Percentiles rank a stretch among this genome's conserved stretches.
These are phyloP conservation scores for Anoplius nigerrimus DNA, from an alignment of 2,888 invertebrate genomes.

Conservation along the genomic window DNA sequence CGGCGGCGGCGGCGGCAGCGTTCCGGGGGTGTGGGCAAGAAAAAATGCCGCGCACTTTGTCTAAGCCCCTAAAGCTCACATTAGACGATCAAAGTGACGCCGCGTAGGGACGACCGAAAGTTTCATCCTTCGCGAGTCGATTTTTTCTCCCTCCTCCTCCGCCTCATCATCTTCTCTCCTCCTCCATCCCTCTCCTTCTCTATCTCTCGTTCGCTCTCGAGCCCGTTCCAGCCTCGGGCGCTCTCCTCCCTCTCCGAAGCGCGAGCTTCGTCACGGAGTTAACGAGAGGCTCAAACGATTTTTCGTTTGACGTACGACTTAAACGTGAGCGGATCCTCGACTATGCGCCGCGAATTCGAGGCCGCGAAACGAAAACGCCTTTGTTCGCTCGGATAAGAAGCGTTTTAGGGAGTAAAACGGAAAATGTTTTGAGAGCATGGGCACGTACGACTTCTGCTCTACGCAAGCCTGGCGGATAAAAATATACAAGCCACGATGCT, in stretches of 20 bases:
- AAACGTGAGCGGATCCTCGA: constrained; percentile 31
- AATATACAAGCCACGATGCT: too few relatives aligned
- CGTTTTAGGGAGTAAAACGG: too few relatives aligned
- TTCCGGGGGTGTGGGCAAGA: neutral
- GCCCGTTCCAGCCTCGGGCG: neutral
- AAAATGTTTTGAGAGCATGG: too few relatives aligned
- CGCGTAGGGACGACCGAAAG: neutral
- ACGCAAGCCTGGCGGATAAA: too few relatives aligned
- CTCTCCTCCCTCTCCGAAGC: neutral
- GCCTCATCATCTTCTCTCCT: neutral
- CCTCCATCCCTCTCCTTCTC: neutral
- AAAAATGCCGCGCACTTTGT: constrained; percentile 16
- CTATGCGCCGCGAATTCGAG: constrained; percentile 5
- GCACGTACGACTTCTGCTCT: too few relatives aligned
- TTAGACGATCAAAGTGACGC: constrained; percentile 23
- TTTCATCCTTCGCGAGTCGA: constrained; percentile 4
- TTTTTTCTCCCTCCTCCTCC: neutral
- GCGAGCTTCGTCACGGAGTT: constrained; percentile 26
- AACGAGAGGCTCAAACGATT: constrained; percentile 45
- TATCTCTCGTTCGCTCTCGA: constrained; percentile 6
- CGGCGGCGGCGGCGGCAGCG: too few relatives aligned
- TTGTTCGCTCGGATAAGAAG: neutral
- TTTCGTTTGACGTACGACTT: constrained; percentile 33
- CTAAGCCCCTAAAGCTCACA: constrained; percentile 21
- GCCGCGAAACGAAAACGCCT: neutral